Evolutionary conservation across 2,797 vertebrate species (phyloP), one percentile per base, ranked within the genome.

Genomic region (Acrocephalus scirpaceus): DNA sequence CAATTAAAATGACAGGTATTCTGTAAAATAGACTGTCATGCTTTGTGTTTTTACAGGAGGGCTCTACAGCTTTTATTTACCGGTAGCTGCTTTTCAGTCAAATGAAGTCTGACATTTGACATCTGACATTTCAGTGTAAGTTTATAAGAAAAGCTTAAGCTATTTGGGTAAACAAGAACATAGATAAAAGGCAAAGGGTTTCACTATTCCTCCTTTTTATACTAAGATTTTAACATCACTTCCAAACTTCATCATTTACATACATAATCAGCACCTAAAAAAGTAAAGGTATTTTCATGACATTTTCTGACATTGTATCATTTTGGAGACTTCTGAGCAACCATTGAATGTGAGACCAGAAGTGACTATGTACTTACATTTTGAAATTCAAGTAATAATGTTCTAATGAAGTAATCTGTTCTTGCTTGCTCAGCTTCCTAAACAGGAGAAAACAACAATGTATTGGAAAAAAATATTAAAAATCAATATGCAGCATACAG

Each of bases 381-480:
- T 42, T 99, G 98, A 97, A 98, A 98, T 97, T 99, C 98, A 97
- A 99, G 98, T 72, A 97, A 95, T 80, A 99, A 97, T 32, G 98
- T 99, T 94, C 99, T 98, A 97, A 99, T 99, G 95, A 98, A 98
- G 95, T 99, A 99, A 98, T 99, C 99, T 79, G 98, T 99, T 97
- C 98, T 98, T 90, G 98, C 95, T 97, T 99, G 98, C 93, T 99
- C 99, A 4, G 98, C 98, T 97, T 99, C 99, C 99, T 99, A 94
- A 98, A 98, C 22, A 96, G 30, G 47, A 60, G 22, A 58, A 95
- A 95, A 91, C 2, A 93, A n/a, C 48, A 96, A 72, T 44, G 12
- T 85, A 57, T 82, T 57, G 36, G n/a, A 16, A 45, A 56, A 16
- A 60, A 36, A 83, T 44, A 29, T 14, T 38, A 19, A 56, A 50